Evolutionary conservation across 2,888 invertebrate genomes (phyloP).

Genomic region (Acrocera orbiculus): DNA sequence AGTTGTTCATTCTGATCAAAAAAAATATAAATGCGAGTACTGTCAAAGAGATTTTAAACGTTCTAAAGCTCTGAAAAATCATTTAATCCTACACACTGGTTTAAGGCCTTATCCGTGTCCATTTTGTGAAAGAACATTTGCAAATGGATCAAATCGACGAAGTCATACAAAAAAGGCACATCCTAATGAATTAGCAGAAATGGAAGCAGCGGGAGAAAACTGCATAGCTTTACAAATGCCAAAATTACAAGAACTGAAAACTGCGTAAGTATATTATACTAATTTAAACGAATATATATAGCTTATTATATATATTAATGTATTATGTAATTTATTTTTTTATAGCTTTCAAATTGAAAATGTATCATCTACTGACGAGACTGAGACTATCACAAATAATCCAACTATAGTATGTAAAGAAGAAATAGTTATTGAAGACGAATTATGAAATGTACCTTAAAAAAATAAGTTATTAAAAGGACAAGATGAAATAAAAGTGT

Average conservation of each 20-base stretch:
- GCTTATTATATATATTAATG: no score
- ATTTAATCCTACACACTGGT: conserved; percentile 29
- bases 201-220: conserved; percentile 26
- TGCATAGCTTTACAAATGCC: no score
- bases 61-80: conserved; percentile 27
- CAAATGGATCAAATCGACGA: conserved; percentile 30
- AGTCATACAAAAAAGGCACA: conserved; percentile 29
- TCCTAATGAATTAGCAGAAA: conserved; percentile 26
- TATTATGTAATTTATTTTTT: no score
- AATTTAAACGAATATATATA: not conserved
- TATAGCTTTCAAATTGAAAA: no score
- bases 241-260: conserved; percentile 24
- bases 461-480: no score
- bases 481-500: no score
- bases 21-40: conserved; percentile 26
- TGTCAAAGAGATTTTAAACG: conserved; percentile 28
- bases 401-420: no score
- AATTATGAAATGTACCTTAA: no score
- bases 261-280: conserved; percentile 18
- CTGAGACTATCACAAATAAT: no score
- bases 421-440: no score
- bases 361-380: no score
- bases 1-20: conserved; percentile 25
- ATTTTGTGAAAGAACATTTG: conserved; percentile 28
- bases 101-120: conserved; percentile 28